Evolutionary conservation across 2,797 vertebrate species (phyloP), one percentile per base, ranked within the genome.

Genomic region (Falco novaeseelandiae): DNA sequence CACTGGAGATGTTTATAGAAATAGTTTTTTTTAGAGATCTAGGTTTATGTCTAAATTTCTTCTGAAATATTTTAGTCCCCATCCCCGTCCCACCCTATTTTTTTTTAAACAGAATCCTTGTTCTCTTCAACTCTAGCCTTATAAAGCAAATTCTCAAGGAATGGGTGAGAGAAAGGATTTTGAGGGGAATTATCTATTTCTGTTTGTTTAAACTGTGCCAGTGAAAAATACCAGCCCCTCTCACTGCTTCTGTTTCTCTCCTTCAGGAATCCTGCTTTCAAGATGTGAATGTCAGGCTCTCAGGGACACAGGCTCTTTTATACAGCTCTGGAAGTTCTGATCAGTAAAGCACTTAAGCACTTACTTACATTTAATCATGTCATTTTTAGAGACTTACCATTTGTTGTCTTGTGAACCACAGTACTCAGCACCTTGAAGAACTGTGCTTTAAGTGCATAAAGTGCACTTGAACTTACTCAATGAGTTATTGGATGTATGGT

Each of bases 341-440:
- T 79, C 61, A 87, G 80, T 58, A 88, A 88, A 90, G 77, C 77
- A 66, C 36, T 66, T 73, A 84, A 63, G 42, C 66, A 79, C 49
- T 83, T 87, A 67, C 52, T 95, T 86, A 36, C 12, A 55, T 94
- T 82, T 95, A 89, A 84, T 83, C 66, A 78, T 36, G 66, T 67
- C 19, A 71, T 84, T 95, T 95, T 84, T 70, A 82, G 63, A 92
- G 73, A 54, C 48, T 80, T 95, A 59, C 6, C 18, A 21, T 86
- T 91, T 86, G 74, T 92, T 96, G 38, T 70, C 67, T 85, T 83
- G 77, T 52, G 73, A 95, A 79, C 36, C 26, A n/a, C 12, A 29
- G n/a, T 42, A 52, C 59, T 96, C 42, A 57, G 83, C 29, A 80
- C 26, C 70, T 94, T 85, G 55, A 73, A 93, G 83, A 91, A 85